These are phyloP conservation scores for Bombus fervidus DNA, from an alignment of 1,140 invertebrate species.

Conservation along the genomic window DNA sequence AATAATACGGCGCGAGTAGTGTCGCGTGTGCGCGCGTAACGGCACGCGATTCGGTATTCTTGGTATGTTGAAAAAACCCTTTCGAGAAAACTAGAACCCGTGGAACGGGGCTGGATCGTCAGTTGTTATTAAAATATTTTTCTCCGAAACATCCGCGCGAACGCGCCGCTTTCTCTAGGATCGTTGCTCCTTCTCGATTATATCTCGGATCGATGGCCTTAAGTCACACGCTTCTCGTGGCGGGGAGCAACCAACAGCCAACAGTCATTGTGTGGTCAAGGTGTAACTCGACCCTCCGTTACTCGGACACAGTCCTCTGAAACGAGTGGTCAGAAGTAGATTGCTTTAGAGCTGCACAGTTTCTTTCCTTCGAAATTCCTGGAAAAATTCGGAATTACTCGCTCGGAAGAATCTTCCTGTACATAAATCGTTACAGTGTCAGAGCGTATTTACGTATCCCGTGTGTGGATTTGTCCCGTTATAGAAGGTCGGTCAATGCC, in stretches of 20 bases:
- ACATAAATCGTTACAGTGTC: constrained; percentile 10
- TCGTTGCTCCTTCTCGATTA: constrained; percentile 44
- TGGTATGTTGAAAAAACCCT: neutral
- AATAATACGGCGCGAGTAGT: constrained; percentile 30
- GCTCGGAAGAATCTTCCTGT: neutral
- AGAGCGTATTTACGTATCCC: constrained; percentile 4
- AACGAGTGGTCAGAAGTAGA: constrained; percentile 56
- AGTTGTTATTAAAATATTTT: constrained; percentile 35
- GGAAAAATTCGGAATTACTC: constrained; percentile 14
- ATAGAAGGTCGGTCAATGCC: neutral
- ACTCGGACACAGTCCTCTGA: constrained; percentile 25
- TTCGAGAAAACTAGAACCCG: neutral
- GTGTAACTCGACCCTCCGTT: constrained; percentile 63
- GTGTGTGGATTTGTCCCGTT: constrained; percentile 25
- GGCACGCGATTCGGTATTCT: constrained; percentile 31
- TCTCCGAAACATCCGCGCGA: neutral
- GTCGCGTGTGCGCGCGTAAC: constrained; percentile 30
- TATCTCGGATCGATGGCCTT: constrained; percentile 46
- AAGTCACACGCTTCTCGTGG: constrained; percentile 46
- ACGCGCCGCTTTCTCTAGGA: constrained; percentile 24
- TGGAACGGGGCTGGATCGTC: neutral
- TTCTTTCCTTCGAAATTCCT: constrained; percentile 12
- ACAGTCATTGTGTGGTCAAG: constrained; percentile 49
- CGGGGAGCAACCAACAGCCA: constrained; percentile 4
- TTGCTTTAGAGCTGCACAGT: constrained; percentile 3